Conservation (phyloP, 2,797 vertebrate genomes). For the Thalassophryne amazonica region DNA sequence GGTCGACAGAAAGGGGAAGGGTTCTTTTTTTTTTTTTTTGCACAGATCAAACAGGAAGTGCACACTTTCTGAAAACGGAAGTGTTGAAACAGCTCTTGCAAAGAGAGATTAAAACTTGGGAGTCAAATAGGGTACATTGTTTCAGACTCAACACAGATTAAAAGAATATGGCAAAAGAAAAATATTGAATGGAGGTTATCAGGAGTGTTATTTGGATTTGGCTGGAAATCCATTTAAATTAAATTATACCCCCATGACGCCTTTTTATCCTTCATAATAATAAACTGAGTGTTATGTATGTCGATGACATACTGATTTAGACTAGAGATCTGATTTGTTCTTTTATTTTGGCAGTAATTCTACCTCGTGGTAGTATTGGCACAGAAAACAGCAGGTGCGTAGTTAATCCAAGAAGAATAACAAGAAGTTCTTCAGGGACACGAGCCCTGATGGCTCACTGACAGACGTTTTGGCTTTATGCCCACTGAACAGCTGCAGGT, state of each 20-base stretch:
- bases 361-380: neutral
- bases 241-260: slow-evolving; percentile 1
- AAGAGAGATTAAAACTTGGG: slow-evolving; percentile 27
- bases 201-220: neutral
- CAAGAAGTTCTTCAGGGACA: slow-evolving; percentile 7
- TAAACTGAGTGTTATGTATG: slow-evolving; percentile 30
- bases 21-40: slow-evolving; percentile 18
- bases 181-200: neutral
- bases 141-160: slow-evolving; percentile 4
- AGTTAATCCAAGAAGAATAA: slow-evolving; percentile 8
- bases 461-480: slow-evolving; percentile 8
- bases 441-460: slow-evolving; percentile 9
- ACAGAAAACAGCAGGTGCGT: neutral
- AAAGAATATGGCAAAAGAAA: neutral
- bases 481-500: slow-evolving; percentile 25
- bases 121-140: slow-evolving; percentile 39
- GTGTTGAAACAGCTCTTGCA: slow-evolving; percentile 47
- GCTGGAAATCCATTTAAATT: neutral
- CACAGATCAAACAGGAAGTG: slow-evolving; percentile 59
- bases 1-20: slow-evolving; percentile 46
- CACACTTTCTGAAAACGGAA: slow-evolving; percentile 71
- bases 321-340: neutral
- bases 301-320: slow-evolving; percentile 27
- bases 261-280: slow-evolving; percentile 21
- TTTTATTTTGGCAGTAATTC: neutral